A percentile compares a stretch with the other conserved stretches of the same genome.
These are phyloP conservation scores for Vollenhovia emeryi DNA, from an alignment of 1,140 invertebrate genomes.

Conservation along the genomic window DNA sequence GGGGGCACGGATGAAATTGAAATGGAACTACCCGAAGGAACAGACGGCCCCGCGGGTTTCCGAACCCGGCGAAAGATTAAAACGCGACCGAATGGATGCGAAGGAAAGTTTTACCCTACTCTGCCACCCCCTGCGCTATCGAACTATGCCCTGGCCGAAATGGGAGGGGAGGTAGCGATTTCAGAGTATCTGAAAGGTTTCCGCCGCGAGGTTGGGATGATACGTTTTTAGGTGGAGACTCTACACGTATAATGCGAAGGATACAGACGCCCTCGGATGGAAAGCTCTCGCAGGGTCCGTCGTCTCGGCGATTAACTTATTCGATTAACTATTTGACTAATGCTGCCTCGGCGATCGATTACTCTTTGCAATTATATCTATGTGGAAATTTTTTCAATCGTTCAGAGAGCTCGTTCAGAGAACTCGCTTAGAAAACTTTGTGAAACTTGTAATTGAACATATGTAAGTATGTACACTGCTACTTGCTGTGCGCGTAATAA, in stretches of 20 bases:
- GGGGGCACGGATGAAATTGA: slow-evolving; percentile 76
- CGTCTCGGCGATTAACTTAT: neutral
- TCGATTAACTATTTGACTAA: neutral
- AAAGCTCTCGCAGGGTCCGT: neutral
- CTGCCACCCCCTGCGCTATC: slow-evolving; percentile 48
- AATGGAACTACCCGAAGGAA: slow-evolving; percentile 82
- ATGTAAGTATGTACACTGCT: neutral
- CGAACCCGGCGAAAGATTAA: slow-evolving; percentile 81
- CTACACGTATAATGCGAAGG: slow-evolving; percentile 12
- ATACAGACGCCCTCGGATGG: neutral
- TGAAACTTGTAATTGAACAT: neutral
- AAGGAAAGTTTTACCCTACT: slow-evolving; percentile 76
- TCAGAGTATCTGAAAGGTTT: slow-evolving; percentile 64
- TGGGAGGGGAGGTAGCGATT: slow-evolving; percentile 64
- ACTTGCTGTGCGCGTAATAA: neutral
- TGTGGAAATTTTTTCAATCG: neutral
- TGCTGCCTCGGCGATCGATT: neutral
- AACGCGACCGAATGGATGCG: slow-evolving; percentile 77
- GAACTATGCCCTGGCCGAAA: slow-evolving; percentile 70
- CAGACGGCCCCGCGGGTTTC: slow-evolving; percentile 80
- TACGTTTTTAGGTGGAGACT: slow-evolving; percentile 39
- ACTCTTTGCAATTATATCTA: neutral
- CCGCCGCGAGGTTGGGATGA: neutral
- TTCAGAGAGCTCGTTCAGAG: too few species aligned
- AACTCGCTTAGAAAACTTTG: too few species aligned